phyloP scores from a whole-genome alignment of 2,888 invertebrate genomes.

The Agrochola lota region DNA sequence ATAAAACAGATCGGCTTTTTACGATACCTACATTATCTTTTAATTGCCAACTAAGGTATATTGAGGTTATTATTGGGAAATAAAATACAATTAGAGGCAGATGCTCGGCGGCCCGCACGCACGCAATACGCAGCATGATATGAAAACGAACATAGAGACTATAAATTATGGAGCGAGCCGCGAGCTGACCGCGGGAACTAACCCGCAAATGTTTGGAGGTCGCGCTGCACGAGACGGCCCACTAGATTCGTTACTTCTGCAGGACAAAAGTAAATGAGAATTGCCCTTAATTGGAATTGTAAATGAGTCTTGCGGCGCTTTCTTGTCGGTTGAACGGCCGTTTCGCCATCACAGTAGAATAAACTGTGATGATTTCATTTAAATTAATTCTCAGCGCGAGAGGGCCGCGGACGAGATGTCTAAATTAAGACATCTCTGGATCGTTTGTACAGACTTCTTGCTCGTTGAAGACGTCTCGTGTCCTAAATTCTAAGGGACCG shows the following conservation, averaged over 20 bases:
- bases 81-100: constrained; percentile 50
- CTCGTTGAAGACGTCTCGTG: constrained; percentile 72
- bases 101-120: constrained; percentile 28
- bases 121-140: constrained; percentile 41
- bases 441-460: constrained; percentile 76
- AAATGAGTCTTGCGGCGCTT: constrained; percentile 88
- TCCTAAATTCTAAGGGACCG: constrained; percentile 68
- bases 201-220: constrained; percentile 70
- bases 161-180: constrained; percentile 46
- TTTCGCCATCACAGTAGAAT: constrained; percentile 85
- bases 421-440: constrained; percentile 79
- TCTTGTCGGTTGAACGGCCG: constrained; percentile 87
- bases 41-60: constrained; percentile 27
- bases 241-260: constrained; percentile 83
- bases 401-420: constrained; percentile 76
- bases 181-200: constrained; percentile 62
- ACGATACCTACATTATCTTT: constrained; percentile 12
- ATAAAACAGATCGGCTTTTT: neutral
- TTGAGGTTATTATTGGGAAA: constrained; percentile 31
- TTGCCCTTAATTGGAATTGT: constrained; percentile 89
- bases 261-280: constrained; percentile 89
- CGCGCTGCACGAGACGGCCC: constrained; percentile 70
- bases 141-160: constrained; percentile 23
- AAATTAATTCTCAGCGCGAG: constrained; percentile 84
- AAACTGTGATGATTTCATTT: constrained; percentile 89